Base-by-base conservation (phyloP, 2,888 invertebrate species). In the Scotopteryx bipunctaria region DNA sequence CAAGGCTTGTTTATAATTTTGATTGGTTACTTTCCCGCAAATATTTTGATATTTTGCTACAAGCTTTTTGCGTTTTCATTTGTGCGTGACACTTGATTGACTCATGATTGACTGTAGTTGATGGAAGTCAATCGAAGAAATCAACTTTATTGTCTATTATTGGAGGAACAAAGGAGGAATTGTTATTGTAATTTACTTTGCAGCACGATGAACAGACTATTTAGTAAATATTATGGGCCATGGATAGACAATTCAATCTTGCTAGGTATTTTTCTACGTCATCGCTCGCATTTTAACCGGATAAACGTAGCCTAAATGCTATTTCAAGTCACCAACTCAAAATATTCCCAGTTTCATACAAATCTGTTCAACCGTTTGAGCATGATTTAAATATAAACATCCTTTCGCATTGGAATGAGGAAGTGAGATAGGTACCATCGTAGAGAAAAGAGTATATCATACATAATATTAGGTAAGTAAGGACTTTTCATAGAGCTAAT, bases 41-140 rank as follows among this genome's bases (percentile, higher is more conserved):
- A 14, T 15, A 14, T 2, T 15, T 13, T 13, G 13, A 13, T 32
- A 32, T 32, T 36, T 21, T 21, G 8, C 13, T 19, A 13, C 35
- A 19, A 19, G 9, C 27, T n/a, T 9, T 3, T 9, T 4, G 27
- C 9, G 4, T 9, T 27, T 27, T 9, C 27, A n/a, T 6, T 5
- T 27, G 21, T 27, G 38, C 25, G 16, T 41, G 41, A 17, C 40
- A 40, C 16, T 17, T 40, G 29, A 40, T 17, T 40, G 40, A 29
- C 41, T 15, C 17, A 8, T 17, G 8, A 2, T 13, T 31, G 14
- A n/a, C n/a, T n/a, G n/a, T n/a, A n/a, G 32, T 32, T n/a, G 37
- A 37, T 37, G 21, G 23, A 23, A 37, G 37, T 37, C 23, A 23
- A 37, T 25, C 8, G 23, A 37, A 14, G 14, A 25, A 14, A 37